Evolutionary conservation across 2,113 vertebrate species (phyloP), one percentile per base, ranked within the genome.

Genomic region (Phainopepla nitens): DNA sequence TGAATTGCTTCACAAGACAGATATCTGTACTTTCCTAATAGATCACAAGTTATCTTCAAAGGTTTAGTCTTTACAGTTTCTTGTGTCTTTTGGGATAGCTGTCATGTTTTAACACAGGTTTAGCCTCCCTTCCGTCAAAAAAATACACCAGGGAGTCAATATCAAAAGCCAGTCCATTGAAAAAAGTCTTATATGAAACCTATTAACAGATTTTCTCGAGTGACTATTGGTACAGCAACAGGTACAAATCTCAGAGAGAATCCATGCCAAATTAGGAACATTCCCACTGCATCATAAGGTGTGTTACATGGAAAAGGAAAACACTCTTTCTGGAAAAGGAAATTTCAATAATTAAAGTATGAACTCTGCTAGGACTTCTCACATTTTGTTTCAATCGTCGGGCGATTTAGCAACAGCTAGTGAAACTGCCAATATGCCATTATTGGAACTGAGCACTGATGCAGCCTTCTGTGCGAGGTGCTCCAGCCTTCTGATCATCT

Each of bases 391-490:
- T 92, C 53, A 72, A 3, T 76, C 31, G 14, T 86, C 2, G 4
- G 19, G 60, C 3, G 6, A 24, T 61, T 80, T 71, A 50, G 11
- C 50, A 69, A 90, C 91, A 62, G 87, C 95, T 29, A 94, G 65
- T 36, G 80, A 84, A 68, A 90, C 94, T 64, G 82, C 80, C 49
- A 73, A 24, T 94, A 69, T 17, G 91, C 84, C 45, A 61, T 54
- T 96, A 97, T 36, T 96, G 95, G 45, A 94, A 95, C 80, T 97
- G 97, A 95, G 23, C 29, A 21, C 20, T 14, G 20, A 97, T 96
- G 5, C 95, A 98, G 39, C 23, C 5, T 65, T 64, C n/a, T 25
- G 31, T 41, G 15, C 50, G 39, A 81, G 54, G 39, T 4, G 23
- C 11, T 82, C 16, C 39, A 82, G 29, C 24, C 24, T 9, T 60